These are phyloP conservation scores for Didymodactylos carnosus DNA, from an alignment of 2,888 invertebrate genomes.

Conservation along the genomic window DNA sequence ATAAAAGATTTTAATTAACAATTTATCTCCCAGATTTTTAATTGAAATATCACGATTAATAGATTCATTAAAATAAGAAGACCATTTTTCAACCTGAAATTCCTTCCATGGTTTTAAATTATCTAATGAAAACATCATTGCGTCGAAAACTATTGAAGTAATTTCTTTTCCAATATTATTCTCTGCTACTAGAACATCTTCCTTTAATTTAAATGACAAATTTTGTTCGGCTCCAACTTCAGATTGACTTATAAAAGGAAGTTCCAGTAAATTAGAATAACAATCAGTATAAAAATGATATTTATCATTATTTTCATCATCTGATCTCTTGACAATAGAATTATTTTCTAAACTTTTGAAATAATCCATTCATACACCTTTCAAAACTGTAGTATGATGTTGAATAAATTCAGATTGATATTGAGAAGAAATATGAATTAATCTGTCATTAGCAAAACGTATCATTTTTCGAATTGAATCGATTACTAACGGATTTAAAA, in stretches of 20 bases:
- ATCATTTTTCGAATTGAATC: neutral
- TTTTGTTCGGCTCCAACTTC: neutral
- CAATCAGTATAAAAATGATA: neutral
- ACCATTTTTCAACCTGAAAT: neutral
- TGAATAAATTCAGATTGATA: neutral
- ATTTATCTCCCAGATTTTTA: neutral
- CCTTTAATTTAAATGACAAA: no score
- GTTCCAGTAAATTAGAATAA: neutral
- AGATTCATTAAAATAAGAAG: neutral
- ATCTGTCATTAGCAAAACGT: neutral
- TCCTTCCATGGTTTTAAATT: neutral
- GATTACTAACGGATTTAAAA: neutral
- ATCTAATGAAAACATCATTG: neutral
- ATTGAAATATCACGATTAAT: neutral
- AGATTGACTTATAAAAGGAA: neutral
- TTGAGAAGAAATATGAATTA: neutral
- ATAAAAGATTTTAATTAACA: neutral
- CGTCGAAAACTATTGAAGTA: neutral
- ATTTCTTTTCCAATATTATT: no score
- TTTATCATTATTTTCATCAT: neutral
- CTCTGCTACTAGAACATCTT: no score
- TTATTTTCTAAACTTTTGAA: neutral
- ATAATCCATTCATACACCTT: neutral
- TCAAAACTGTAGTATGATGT: neutral
- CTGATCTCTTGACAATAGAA: neutral